phyloP scores from a whole-genome alignment of 2,888 invertebrate species.

The Drosophila maculinotata region DNA sequence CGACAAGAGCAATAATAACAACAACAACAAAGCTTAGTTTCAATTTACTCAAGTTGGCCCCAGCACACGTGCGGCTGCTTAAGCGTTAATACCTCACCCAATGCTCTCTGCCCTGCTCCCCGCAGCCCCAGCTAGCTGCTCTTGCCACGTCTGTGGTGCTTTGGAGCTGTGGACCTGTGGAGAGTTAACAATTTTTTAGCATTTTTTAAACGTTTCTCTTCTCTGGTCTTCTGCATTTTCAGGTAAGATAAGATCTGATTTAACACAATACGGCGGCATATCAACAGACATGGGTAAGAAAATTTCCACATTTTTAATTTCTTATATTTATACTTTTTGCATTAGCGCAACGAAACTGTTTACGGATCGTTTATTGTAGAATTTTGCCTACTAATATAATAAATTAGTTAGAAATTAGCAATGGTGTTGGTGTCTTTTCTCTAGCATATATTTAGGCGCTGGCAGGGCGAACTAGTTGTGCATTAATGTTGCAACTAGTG shows the following conservation, averaged over 20 bases:
- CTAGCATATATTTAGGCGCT: constrained; percentile 33
- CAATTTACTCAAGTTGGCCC: constrained; percentile 43
- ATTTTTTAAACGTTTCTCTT: constrained; percentile 74
- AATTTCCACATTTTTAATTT: constrained; percentile 80
- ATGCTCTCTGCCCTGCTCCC: constrained; percentile 3
- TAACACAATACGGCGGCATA: constrained; percentile 85
- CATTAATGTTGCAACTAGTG: constrained; percentile 22
- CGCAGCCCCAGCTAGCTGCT: neutral
- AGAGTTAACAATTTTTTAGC: constrained; percentile 63
- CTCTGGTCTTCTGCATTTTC: constrained; percentile 67
- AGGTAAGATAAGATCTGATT: constrained; percentile 85
- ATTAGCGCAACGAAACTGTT: constrained; percentile 10
- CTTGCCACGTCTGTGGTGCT: constrained; percentile 1
- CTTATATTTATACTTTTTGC: constrained; percentile 33
- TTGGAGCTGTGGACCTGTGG: constrained; percentile 28
- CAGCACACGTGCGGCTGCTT: constrained; percentile 71
- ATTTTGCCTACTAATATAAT: constrained; percentile 50
- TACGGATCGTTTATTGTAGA: constrained; percentile 19
- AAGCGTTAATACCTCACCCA: constrained; percentile 48
- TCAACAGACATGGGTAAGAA: constrained; percentile 85
- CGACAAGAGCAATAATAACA: constrained; percentile 9
- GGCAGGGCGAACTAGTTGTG: neutral
- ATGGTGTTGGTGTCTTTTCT: constrained; percentile 48
- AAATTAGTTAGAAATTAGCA: constrained; percentile 42
- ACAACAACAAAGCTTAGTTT: constrained; percentile 45